Conservation (phyloP, 2,113 vertebrate species). For the Speoplatyrhinus poulsoni region DNA sequence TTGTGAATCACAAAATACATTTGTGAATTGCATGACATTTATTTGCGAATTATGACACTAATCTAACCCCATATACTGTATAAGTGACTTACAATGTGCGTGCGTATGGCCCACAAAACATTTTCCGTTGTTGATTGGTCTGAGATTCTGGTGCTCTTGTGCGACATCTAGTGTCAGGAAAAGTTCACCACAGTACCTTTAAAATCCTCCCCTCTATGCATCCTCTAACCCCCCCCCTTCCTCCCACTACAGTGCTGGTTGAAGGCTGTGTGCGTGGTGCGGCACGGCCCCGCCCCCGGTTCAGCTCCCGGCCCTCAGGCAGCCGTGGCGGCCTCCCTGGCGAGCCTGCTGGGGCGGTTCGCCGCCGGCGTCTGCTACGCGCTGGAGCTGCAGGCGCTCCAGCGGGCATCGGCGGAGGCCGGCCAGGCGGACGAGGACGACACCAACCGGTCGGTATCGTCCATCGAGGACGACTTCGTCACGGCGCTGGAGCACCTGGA, state of each 20-base stretch:
- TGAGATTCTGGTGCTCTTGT: too few species aligned
- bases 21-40: too few species aligned
- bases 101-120: too few species aligned
- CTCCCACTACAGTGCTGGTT: conserved; percentile 52
- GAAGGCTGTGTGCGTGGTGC: conserved; percentile 87
- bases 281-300: conserved; percentile 76
- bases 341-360: conserved; percentile 87
- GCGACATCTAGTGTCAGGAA: too few species aligned
- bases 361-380: conserved; percentile 83
- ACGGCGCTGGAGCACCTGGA: conserved; percentile 96
- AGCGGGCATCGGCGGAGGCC: conserved; percentile 69
- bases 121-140: too few species aligned
- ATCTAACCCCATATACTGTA: too few species aligned
- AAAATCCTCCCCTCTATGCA: background rate
- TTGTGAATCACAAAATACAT: too few species aligned
- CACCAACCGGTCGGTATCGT: conserved; percentile 96
- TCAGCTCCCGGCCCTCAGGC: conserved; percentile 71
- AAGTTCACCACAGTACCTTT: background rate
- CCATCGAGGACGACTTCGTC: conserved; percentile 98
- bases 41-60: too few species aligned
- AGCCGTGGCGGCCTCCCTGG: conserved; percentile 74
- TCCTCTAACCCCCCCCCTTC: background rate
- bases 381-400: conserved; percentile 79
- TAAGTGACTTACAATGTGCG: too few species aligned
- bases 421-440: conserved; percentile 88